Conservation (phyloP, 2,888 invertebrate species). For the Hirtodrosophila duncani region DNA sequence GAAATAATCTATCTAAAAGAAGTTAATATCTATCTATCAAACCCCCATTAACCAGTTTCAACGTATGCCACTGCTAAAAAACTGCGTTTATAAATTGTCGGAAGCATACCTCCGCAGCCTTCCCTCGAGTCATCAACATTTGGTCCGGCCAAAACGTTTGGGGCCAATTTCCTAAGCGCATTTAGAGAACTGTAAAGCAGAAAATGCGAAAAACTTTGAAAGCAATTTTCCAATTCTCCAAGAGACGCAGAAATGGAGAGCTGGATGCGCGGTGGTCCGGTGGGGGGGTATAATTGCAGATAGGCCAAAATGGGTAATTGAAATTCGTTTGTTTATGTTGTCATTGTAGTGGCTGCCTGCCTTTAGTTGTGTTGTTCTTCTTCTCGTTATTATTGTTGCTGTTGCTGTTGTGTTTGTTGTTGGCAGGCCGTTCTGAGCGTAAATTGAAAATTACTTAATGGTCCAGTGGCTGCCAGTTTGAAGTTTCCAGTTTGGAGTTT, state of each 20-base stretch:
- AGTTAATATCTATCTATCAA: no score
- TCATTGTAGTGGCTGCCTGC: conserved; percentile 53
- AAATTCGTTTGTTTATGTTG: conserved; percentile 72
- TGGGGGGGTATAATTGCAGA: conserved; percentile 54
- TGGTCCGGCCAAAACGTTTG: not conserved
- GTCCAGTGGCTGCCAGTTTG: conserved; percentile 53
- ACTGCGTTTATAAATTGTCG: no score
- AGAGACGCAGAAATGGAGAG: conserved; percentile 16
- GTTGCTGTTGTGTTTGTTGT: conserved; percentile 20
- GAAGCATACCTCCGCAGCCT: not conserved
- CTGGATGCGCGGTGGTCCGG: not conserved
- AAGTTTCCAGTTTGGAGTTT: conserved; percentile 14
- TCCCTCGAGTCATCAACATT: not conserved
- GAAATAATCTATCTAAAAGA: no score
- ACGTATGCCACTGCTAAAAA: no score
- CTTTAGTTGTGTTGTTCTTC: conserved; percentile 21
- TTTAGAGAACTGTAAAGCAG: conserved; percentile 38
- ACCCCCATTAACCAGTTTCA: no score
- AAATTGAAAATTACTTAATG: conserved; percentile 73
- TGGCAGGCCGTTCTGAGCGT: conserved; percentile 24
- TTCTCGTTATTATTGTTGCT: conserved; percentile 28
- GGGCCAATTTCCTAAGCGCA: conserved; percentile 49
- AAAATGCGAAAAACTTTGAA: conserved; percentile 39
- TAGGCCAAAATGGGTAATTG: conserved; percentile 55
- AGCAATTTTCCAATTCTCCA: conserved; percentile 56